Base-by-base conservation (phyloP, 2,797 vertebrate genomes). In the Gila robusta region DNA sequence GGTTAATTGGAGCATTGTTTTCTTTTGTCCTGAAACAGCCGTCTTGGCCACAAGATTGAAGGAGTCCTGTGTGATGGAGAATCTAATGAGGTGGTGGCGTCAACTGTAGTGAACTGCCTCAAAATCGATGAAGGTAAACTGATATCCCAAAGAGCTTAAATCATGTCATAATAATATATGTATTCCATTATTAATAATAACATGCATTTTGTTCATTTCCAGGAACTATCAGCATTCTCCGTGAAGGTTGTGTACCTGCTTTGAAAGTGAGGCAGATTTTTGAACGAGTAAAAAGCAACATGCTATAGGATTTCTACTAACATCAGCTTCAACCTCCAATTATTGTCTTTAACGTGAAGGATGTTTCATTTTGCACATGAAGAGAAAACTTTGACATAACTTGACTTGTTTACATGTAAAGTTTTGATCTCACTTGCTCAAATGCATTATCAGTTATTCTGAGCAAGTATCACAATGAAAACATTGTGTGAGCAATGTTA, bases 51-150 rank as follows among this genome's bases (percentile, higher is more conserved):
- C 76, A 97, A 97, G 88, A 93, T 98, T 79, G 96, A 97, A 87
- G 97, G 96, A 16, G 96, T 98, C 87, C 94, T 98, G 23, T 97
- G 97, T 86, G 97, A 98, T 28, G 97, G 97, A 23, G 91, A 95
- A 49, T 97, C 97, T 56, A 96, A 96, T 69, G 97, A 97, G 91
- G 89, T 95, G 69, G 94, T 97, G 88, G 96, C 94, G 0, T 98
- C 97, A 37, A 98, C 97, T 0, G 95, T 98, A 59, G 96, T 98
- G 89, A 97, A 96, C 93, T 98, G 97, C 91, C 93, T 96, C 0
- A 95, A 92, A 88, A 96, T 97, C 77, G 94, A 98, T 90, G 96
- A 97, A 95, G 96, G 97, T 97, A 93, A 86, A 47, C 11, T 71
- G 10, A 82, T 71, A 39, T 9, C 23, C 5, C 49, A 73, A 4